A percentile compares a stretch with the other conserved stretches of the same genome.
phyloP scores from a whole-genome alignment of 2,113 vertebrate species.

The Geothlypis trichas region DNA sequence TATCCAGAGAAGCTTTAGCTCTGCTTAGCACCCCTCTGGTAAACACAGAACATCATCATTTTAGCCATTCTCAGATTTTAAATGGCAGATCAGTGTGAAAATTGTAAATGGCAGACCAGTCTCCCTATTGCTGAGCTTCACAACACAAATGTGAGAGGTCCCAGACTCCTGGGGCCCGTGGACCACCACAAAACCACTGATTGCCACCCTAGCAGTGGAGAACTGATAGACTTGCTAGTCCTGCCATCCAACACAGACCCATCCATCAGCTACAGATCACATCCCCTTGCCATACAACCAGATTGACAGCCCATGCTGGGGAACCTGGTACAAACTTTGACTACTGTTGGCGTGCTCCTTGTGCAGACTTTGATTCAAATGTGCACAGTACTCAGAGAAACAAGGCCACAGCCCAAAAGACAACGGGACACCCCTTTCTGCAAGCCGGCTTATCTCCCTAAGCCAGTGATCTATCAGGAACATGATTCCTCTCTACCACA shows the following conservation, averaged over 20 bases:
- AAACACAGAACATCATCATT: background rate
- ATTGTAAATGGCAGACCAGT: background rate
- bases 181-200: background rate
- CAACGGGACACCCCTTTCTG: background rate
- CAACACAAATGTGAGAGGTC: background rate
- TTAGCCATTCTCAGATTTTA: background rate
- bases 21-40: background rate
- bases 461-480: slow-evolving; percentile 30
- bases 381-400: background rate
- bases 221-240: background rate
- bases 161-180: background rate
- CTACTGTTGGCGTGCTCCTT: slow-evolving; percentile 27
- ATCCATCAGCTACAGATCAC: slow-evolving; percentile 22
- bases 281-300: slow-evolving; percentile 4
- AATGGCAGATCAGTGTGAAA: background rate
- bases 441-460: background rate
- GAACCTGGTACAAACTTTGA: slow-evolving; percentile 36
- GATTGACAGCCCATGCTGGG: slow-evolving; percentile 54
- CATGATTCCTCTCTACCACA: background rate
- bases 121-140: background rate
- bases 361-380: slow-evolving; percentile 19
- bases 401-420: background rate
- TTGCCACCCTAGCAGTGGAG: background rate
- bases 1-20: background rate
- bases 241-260: background rate